Evolutionary conservation across 2,888 invertebrate species (phyloP).

Genomic region (Frankliniella fusca): DNA sequence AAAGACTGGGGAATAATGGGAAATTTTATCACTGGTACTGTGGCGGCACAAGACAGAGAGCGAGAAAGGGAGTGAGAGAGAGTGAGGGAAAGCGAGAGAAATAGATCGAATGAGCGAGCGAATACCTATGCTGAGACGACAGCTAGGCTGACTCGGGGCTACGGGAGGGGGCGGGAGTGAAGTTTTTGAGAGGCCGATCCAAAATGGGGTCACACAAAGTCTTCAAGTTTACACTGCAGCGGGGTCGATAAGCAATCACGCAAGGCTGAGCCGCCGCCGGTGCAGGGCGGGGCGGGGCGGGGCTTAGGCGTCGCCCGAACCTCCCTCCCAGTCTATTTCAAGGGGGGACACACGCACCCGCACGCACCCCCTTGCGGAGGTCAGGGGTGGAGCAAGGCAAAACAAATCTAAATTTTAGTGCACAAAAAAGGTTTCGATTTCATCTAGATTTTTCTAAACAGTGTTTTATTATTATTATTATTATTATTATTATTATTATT

Average conservation of each 20-base stretch:
- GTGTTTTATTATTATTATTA: no score
- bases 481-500: no score
- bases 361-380: neutral
- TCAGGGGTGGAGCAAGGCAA: neutral
- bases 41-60: neutral
- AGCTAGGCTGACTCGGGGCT: neutral
- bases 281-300: neutral
- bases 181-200: neutral
- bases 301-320: neutral
- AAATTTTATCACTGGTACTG: neutral
- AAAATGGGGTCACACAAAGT: slow-evolving; percentile 9
- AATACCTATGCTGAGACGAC: neutral
- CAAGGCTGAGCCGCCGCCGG: neutral
- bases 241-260: slow-evolving; percentile 26
- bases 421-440: no score
- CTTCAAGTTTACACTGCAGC: slow-evolving; percentile 17
- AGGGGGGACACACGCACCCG: neutral
- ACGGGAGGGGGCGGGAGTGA: neutral
- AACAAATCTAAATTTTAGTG: no score
- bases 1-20: no score
- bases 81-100: neutral
- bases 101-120: neutral
- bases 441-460: no score
- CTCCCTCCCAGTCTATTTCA: neutral
- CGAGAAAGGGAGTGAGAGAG: neutral